phyloP scores from a whole-genome alignment of 2,888 invertebrate species.

The Synanthedon myopaeformis region DNA sequence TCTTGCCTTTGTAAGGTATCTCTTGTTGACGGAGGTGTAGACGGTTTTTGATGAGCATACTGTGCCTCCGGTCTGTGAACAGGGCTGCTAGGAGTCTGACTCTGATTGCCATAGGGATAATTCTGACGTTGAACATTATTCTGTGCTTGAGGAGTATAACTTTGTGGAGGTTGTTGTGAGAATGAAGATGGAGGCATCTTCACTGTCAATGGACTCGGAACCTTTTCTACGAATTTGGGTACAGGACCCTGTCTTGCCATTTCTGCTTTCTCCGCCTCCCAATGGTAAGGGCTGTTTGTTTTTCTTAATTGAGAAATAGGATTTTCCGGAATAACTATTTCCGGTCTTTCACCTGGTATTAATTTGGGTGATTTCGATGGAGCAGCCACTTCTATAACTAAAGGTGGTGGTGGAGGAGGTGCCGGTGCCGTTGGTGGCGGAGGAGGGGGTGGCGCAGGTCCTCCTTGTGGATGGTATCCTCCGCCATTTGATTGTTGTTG shows the following conservation, averaged over 20 bases:
- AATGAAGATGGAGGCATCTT: constrained; percentile 52
- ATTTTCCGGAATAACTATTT: constrained; percentile 80
- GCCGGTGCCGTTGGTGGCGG: constrained; percentile 58
- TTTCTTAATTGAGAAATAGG: constrained; percentile 78
- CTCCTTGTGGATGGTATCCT: constrained; percentile 25
- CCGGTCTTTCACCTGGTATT: constrained; percentile 73
- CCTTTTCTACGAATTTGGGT: constrained; percentile 59
- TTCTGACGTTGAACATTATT: constrained; percentile 34
- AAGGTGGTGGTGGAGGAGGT: constrained; percentile 67
- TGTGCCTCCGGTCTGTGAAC: constrained; percentile 61
- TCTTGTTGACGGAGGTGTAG: constrained; percentile 47
- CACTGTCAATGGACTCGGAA: constrained; percentile 58
- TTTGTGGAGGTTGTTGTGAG: constrained; percentile 48
- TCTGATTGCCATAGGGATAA: constrained; percentile 33
- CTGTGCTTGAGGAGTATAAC: constrained; percentile 37
- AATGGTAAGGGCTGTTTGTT: constrained; percentile 76
- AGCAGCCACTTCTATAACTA: constrained; percentile 66
- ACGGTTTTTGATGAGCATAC: constrained; percentile 47
- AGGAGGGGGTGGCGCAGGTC: constrained; percentile 43
- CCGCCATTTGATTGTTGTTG: constrained; percentile 21
- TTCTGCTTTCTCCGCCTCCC: constrained; percentile 72
- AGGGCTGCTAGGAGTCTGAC: constrained; percentile 50
- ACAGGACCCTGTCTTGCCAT: constrained; percentile 58
- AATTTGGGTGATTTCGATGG: constrained; percentile 60
- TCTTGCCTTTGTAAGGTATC: constrained; percentile 58